Conservation (phyloP, 2,888 invertebrate species). For the Caenorhabditis doughertyi region DNA sequence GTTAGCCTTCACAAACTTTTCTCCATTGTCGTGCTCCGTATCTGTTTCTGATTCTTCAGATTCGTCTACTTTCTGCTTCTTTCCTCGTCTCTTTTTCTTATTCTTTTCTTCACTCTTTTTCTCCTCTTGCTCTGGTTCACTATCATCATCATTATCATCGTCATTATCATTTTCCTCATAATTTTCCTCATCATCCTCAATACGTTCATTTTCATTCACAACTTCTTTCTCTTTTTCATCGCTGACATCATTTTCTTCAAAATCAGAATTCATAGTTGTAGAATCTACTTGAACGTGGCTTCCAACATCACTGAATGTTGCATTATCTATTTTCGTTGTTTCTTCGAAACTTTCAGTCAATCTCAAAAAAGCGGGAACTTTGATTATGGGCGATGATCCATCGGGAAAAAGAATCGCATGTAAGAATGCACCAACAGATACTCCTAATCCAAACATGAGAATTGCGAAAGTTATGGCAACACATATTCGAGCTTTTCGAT, state of each 20-base stretch:
- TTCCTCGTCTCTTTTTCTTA: background rate
- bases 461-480: conserved; percentile 43
- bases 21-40: background rate
- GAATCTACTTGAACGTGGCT: conserved; percentile 18
- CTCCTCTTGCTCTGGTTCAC: conserved; percentile 27
- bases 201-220: background rate
- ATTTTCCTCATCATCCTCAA: conserved; percentile 3
- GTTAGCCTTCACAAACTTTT: conserved; percentile 26
- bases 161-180: background rate
- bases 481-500: conserved; percentile 21
- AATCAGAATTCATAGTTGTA: background rate
- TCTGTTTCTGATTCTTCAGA: conserved; percentile 1
- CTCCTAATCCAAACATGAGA: conserved; percentile 68
- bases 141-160: background rate
- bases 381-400: conserved; percentile 53
- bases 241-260: background rate
- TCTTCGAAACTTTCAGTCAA: background rate
- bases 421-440: conserved; percentile 69
- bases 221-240: background rate
- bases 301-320: conserved; percentile 1
- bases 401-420: conserved; percentile 61
- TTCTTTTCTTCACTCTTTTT: background rate
- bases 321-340: background rate
- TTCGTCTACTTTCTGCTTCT: conserved; percentile 21
- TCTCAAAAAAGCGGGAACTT: conserved; percentile 10